Evolutionary conservation across 2,113 vertebrate genomes (phyloP).

Genomic region (Mirounga angustirostris): DNA sequence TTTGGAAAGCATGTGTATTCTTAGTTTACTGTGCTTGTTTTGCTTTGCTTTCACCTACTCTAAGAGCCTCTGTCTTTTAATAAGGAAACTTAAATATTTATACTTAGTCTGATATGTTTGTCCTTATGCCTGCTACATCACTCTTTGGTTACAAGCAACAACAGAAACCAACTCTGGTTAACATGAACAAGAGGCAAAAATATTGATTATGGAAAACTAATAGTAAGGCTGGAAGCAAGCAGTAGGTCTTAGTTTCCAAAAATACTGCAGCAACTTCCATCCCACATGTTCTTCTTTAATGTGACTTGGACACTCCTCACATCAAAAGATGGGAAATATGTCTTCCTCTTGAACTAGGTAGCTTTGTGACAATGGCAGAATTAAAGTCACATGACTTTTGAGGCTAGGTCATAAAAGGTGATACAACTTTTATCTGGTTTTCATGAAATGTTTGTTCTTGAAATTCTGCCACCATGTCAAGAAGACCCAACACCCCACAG

Average conservation of each 20-base stretch:
- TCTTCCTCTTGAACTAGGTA: background rate
- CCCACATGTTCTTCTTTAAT: background rate
- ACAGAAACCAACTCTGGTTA: background rate
- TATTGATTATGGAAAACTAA: background rate
- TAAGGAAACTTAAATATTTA: conserved; percentile 33
- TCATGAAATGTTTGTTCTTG: background rate
- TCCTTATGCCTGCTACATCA: background rate
- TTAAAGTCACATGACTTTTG: background rate
- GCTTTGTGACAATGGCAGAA: background rate
- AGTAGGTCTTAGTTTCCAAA: background rate
- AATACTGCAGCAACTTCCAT: background rate
- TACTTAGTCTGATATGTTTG: background rate
- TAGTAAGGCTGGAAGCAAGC: background rate
- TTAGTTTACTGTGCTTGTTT: background rate
- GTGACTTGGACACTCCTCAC: background rate
- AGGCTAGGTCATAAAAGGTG: background rate
- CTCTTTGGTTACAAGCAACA: conserved; percentile 11
- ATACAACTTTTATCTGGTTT: background rate
- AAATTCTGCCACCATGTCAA: background rate
- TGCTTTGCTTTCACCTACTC: conserved; percentile 18
- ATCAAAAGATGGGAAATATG: background rate
- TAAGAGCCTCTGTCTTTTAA: conserved; percentile 13
- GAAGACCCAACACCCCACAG: background rate
- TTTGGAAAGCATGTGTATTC: background rate
- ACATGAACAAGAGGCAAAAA: background rate